Evolutionary conservation across 2,888 invertebrate species (phyloP).

Genomic region (Cheilosia pagana): DNA sequence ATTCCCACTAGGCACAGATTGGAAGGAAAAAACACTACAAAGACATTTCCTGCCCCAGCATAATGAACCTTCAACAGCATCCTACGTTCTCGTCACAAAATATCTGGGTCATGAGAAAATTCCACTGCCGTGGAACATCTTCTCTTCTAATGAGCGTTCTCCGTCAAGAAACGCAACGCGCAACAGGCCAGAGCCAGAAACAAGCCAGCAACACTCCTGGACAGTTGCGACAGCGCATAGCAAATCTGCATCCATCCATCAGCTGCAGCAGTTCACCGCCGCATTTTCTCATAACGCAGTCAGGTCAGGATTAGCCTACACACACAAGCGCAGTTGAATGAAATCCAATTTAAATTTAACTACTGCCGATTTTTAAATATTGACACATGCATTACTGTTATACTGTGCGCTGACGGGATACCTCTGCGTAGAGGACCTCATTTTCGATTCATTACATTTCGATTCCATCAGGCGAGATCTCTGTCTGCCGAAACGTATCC

Average conservation of each 20-base stretch:
- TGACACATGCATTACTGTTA: constrained; percentile 13
- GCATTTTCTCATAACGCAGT: constrained; percentile 28
- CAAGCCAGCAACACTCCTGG: constrained; percentile 7
- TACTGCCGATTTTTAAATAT: constrained; percentile 35
- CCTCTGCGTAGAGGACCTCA: not conserved
- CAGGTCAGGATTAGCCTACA: not conserved
- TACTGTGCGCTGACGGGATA: not conserved
- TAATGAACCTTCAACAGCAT: constrained; percentile 10
- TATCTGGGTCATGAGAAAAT: constrained; percentile 49
- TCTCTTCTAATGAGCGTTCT: constrained; percentile 6
- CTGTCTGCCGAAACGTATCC: constrained; percentile 43
- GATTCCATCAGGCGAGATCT: constrained; percentile 14
- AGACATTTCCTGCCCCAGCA: constrained; percentile 20
- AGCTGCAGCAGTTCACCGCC: constrained; percentile 1
- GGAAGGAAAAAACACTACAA: not conserved
- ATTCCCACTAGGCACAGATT: not conserved
- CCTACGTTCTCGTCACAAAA: constrained; percentile 18
- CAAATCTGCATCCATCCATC: constrained; percentile 16
- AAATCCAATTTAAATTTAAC: constrained; percentile 38
- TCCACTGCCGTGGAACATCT: constrained; percentile 17
- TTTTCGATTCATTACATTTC: constrained; percentile 8
- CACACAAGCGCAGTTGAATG: not conserved
- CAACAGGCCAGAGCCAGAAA: constrained; percentile 1
- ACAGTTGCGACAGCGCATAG: constrained; percentile 1
- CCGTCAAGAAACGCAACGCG: constrained; percentile 2